Conservation (phyloP, 23 tunicate species). For the Ciona savignyi region DNA sequence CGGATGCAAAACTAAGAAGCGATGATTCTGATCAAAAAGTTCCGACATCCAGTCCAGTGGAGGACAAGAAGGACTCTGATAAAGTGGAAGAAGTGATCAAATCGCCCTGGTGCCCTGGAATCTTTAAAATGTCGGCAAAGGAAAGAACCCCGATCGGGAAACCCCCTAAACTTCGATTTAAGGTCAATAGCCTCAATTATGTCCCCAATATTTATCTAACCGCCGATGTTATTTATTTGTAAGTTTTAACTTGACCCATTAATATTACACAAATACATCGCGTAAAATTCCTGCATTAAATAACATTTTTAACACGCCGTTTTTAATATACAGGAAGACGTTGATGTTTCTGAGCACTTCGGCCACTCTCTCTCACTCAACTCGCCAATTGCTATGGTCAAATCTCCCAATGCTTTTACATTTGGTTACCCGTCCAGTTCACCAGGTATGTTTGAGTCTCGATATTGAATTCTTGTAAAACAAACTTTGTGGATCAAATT, state of each 20-base stretch:
- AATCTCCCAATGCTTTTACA: constrained; percentile 25
- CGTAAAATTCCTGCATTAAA: no score
- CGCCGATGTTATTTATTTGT: no score
- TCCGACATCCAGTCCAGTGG: constrained; percentile 32
- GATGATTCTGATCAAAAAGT: constrained; percentile 44
- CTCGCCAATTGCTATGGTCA: constrained; percentile 41
- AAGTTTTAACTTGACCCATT: no score
- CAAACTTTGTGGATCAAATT: no score
- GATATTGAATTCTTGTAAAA: no score
- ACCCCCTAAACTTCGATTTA: constrained; percentile 72
- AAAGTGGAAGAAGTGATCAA: constrained; percentile 3
- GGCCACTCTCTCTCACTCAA: constrained; percentile 69
- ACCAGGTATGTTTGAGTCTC: constrained; percentile 63
- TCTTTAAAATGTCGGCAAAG: not conserved
- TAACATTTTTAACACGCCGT: no score
- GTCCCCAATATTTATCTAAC: no score
- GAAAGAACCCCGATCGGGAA: constrained; percentile 5
- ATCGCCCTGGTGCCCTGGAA: not conserved
- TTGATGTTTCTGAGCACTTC: constrained; percentile 79
- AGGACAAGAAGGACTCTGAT: not conserved
- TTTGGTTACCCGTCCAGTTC: constrained; percentile 24
- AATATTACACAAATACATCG: no score
- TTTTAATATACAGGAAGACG: constrained; percentile 44
- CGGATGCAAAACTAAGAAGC: constrained; percentile 2
- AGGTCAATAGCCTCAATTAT: no score